Percentiles rank a stretch among this genome's conserved stretches.
Conservation (phyloP, 2,888 invertebrate genomes). For the Tiliacea citrago region DNA sequence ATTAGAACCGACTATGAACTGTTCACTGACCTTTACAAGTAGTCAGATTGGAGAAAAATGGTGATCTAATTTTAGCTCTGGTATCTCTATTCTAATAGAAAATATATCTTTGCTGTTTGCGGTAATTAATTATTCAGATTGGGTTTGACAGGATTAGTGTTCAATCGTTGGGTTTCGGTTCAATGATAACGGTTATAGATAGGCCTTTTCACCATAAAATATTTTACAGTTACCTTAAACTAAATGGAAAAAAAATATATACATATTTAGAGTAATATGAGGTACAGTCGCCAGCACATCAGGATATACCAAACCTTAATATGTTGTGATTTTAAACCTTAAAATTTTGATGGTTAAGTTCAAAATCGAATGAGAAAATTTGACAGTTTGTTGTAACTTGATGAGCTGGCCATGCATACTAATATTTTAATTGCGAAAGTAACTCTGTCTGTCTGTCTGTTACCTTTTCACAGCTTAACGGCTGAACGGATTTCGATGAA, state of each 20-base stretch:
- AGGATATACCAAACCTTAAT: no score
- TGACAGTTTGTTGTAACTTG: no score
- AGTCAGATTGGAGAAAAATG: neutral
- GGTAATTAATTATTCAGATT: constrained; percentile 16
- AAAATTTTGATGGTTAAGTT: no score
- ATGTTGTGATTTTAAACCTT: no score
- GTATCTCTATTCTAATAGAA: neutral
- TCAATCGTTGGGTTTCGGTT: neutral
- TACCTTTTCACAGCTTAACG: no score
- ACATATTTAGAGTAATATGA: no score
- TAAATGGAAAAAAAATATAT: neutral
- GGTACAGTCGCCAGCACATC: no score
- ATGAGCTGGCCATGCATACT: no score
- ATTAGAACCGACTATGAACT: neutral
- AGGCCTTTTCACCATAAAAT: neutral
- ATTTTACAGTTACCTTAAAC: neutral
- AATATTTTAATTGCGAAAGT: no score
- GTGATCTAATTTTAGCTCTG: neutral
- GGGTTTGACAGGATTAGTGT: constrained; percentile 12
- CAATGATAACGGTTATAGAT: neutral
- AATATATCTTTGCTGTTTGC: neutral
- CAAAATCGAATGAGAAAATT: no score
- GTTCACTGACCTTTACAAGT: neutral
- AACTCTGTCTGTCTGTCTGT: no score
- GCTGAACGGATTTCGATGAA: no score